Base-by-base conservation (phyloP, 1,140 invertebrate species). In the Dendroctonus valens region DNA sequence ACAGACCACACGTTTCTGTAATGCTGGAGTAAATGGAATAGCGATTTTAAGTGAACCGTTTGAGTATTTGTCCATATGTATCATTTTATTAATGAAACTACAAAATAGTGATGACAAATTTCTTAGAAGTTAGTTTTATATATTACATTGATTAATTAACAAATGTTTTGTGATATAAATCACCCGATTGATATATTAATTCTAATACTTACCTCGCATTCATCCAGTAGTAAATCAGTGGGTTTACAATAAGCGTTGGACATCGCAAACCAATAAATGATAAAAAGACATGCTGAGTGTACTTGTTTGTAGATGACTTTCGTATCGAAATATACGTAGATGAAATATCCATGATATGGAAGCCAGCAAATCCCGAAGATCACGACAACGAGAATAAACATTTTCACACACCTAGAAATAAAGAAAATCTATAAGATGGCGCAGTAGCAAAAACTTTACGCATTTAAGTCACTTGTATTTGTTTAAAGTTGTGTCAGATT, bases 201-300 rank as follows among this genome's bases (percentile, higher is more conserved):
- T 12, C 9, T 11, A 41, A 11, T 49, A 67, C 65, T 67, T 74
- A 89, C 88, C 86, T 86, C 53, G 83, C 87, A 77, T 95, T 96
- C 91, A 95, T 94, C 89, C 91, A 94, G 77, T 93, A 95, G 77
- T 95, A 94, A 41, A 96, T 92, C 50, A 95, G 86, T 0, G 93
- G 92, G 80, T 96, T 95, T 59, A 94, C 91, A 89, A 94, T 93
- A 2, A n/a, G 92, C 90, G 73, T 94, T 94, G 2, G 90, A 89
- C 93, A 96, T 96, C 3, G 93, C 93, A 12, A 96, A 81, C 91
- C 91, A 96, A 74, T 95, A 96, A 78, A 94, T 6, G 85, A 84
- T 7, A 96, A 79, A 78, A 89, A 91, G 48, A 94, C 82, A 69
- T 93, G 90, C 73, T 92, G 91, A 0, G 92, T 86, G 73, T 91